Evolutionary conservation across 2,888 invertebrate species (phyloP), one percentile per base, ranked within the genome.

Genomic region (Unio delphinus): DNA sequence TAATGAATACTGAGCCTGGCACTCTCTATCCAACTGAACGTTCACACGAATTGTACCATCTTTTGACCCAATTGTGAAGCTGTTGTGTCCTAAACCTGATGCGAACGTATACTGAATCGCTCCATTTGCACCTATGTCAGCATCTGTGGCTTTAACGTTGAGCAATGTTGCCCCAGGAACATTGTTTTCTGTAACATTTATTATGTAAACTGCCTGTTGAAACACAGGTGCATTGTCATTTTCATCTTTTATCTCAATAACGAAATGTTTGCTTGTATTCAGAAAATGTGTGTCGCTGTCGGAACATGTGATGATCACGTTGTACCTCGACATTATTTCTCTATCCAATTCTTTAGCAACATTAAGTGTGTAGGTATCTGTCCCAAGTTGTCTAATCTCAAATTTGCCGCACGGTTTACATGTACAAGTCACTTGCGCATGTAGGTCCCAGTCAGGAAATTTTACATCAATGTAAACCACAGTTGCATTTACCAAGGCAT

Each of bases 171-270:
- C 65, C 26, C 80, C 80, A 54, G 67, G 68, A 15, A 34, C 45
- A 23, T 80, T 82, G 64, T 85, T 84, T 72, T 86, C 86, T 18
- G 58, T 61, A 0, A 85, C 65, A 68, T 70, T 74, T 15, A 77
- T 78, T 26, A 70, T 68, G 64, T 83, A 83, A 18, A 68, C 58
- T 20, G 62, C n/a, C 65, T 74, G 73, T 20, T 70, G 94, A 89
- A 97, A 97, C 64, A 94, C 92, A 0, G 97, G 97, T 86, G 95
- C 94, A 89, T 97, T 96, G 90, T 98, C 97, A 90, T 98, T 98
- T 65, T 95, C 94, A 90, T 97, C 98, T 67, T 95, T 91, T 2
- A 98, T 79, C 20, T 66, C 73, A 0, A 89, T 80, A 17, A 68
- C 78, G 67, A 89, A 81, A 17, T 74, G 69, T 15, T 69, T 74